Percentiles rank a stretch among this genome's conserved stretches.
Conservation (phyloP, 2,797 vertebrate genomes). For the Varecia variegata region DNA sequence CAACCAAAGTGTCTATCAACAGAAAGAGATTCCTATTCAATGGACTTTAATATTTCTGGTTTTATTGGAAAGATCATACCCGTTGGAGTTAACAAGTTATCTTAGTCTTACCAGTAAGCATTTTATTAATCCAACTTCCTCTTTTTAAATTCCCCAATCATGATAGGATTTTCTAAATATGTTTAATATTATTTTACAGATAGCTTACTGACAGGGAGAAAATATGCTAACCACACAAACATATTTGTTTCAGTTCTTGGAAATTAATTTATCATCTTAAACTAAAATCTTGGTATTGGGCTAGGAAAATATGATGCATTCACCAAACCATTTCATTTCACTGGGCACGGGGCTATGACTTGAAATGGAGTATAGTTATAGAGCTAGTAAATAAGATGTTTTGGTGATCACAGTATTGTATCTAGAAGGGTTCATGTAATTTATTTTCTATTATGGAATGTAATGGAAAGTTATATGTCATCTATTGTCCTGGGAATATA, state of each 20-base stretch:
- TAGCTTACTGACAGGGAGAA: not conserved
- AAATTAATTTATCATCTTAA: not conserved
- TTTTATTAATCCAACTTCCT: not conserved
- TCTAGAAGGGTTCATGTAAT: not conserved
- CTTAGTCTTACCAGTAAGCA: not conserved
- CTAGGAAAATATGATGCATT: not conserved
- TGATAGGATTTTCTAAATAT: not conserved
- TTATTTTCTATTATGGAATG: constrained; percentile 1
- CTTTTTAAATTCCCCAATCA: not conserved
- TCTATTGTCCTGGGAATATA: not conserved
- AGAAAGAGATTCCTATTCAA: not conserved
- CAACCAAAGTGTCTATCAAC: not conserved
- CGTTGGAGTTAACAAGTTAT: not conserved
- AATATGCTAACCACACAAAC: not conserved
- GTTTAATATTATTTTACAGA: not conserved
- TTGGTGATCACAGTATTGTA: not conserved
- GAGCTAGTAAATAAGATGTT: not conserved
- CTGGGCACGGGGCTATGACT: not conserved
- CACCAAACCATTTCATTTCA: not conserved
- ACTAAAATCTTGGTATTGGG: not conserved
- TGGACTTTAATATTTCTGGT: not conserved
- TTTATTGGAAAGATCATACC: not conserved
- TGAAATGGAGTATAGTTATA: not conserved
- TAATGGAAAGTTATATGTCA: not conserved
- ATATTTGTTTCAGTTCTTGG: not conserved